A percentile compares a stretch with the other conserved stretches of the same genome.
phyloP scores from a whole-genome alignment of 2,797 vertebrate species.

The Syngnathus rostellatus region DNA sequence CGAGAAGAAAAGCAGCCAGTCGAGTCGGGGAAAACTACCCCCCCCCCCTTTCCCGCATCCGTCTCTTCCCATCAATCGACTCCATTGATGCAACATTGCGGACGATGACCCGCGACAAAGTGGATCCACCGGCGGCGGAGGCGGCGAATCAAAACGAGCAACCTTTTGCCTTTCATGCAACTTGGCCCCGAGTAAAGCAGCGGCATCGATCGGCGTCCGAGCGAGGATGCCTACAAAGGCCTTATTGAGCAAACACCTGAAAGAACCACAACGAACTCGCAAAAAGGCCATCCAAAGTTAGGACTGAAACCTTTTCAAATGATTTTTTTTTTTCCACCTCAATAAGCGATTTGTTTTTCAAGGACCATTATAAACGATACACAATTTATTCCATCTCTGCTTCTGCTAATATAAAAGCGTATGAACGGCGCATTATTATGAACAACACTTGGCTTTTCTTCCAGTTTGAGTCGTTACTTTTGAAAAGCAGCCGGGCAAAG shows the following conservation, averaged over 20 bases:
- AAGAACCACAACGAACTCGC: background rate
- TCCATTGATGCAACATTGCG: slow-evolving; percentile 61
- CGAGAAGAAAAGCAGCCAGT: slow-evolving; percentile 23
- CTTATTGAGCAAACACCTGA: slow-evolving; percentile 5
- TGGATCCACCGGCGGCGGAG: slow-evolving; percentile 50
- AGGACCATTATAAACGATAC: too few species aligned
- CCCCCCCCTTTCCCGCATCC: background rate
- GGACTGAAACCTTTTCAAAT: too few species aligned
- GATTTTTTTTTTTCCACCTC: too few species aligned
- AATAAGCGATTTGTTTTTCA: too few species aligned
- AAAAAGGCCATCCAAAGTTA: background rate
- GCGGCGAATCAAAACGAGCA: slow-evolving; percentile 56
- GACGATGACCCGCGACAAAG: slow-evolving; percentile 52
- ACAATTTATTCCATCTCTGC: too few species aligned
- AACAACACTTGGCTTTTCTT: too few species aligned
- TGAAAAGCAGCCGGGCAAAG: too few species aligned
- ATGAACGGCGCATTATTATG: too few species aligned
- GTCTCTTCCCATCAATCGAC: slow-evolving; percentile 23
- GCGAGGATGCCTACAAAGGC: slow-evolving; percentile 16
- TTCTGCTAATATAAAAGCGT: too few species aligned
- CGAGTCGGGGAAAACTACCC: slow-evolving; percentile 31
- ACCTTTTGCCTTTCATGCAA: slow-evolving; percentile 59
- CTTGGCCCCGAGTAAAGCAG: slow-evolving; percentile 46
- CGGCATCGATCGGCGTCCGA: slow-evolving; percentile 30
- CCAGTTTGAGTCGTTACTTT: too few species aligned